These are phyloP conservation scores for Rhopilema esculentum DNA, from an alignment of 30 jellyfish, hydroid and myxozoan genomes.

Conservation along the genomic window DNA sequence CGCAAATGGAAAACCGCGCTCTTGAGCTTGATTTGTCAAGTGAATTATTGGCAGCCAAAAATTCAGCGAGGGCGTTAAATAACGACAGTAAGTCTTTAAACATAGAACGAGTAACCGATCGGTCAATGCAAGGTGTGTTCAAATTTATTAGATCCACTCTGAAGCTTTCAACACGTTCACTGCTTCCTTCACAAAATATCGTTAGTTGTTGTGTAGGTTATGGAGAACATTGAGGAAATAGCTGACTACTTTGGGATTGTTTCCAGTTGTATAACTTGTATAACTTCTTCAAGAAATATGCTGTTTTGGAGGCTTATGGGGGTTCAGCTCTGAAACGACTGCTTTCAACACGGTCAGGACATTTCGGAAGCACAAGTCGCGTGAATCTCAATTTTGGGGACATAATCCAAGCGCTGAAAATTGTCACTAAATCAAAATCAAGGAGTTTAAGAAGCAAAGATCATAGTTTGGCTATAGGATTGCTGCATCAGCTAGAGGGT, in stretches of 20 bases:
- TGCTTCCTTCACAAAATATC: neutral
- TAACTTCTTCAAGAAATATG: neutral
- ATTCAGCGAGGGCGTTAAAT: too few species aligned
- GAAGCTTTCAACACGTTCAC: neutral
- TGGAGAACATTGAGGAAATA: constrained; percentile 16
- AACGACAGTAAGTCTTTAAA: too few species aligned
- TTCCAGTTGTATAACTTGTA: neutral
- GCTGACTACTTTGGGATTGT: constrained; percentile 6
- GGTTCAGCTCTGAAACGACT: constrained; percentile 17
- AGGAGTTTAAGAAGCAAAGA: constrained; percentile 9
- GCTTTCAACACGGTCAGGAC: constrained; percentile 11
- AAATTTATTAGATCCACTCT: neutral
- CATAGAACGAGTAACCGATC: neutral
- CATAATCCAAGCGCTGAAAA: neutral
- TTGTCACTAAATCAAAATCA: neutral
- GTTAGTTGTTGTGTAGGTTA: neutral
- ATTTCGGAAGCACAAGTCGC: constrained; percentile 24
- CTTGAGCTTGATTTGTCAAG: too few species aligned
- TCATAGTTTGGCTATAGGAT: constrained; percentile 35
- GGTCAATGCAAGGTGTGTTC: neutral
- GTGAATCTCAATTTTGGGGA: neutral
- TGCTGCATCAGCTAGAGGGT: constrained; percentile 8
- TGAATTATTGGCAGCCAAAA: too few species aligned
- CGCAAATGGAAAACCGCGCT: too few species aligned
- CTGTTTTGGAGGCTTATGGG: constrained; percentile 12